phyloP scores from a whole-genome alignment of 2,888 invertebrate species.

The Tenodera sinensis region DNA sequence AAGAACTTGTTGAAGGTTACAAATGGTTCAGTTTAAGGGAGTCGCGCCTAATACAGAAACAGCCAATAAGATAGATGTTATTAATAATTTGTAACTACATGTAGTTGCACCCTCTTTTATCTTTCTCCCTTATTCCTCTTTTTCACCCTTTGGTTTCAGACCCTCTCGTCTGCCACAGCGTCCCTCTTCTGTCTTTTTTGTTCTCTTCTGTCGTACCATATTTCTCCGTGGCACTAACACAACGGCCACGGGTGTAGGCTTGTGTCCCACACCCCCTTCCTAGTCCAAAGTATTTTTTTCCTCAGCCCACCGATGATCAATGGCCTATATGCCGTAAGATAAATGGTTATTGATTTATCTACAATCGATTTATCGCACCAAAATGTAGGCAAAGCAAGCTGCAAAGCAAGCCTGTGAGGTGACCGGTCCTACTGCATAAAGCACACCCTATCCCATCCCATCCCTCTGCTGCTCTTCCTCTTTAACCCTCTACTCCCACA shows the following conservation, averaged over 20 bases:
- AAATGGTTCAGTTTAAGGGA: not conserved
- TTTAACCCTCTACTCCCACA: not conserved
- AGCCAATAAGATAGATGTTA: not conserved
- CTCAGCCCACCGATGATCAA: slow-evolving; percentile 4
- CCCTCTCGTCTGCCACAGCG: not conserved
- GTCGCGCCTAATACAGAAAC: not conserved
- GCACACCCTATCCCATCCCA: not conserved
- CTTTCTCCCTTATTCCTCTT: not conserved
- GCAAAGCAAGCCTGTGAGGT: slow-evolving; percentile 11
- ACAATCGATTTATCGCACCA: slow-evolving; percentile 18
- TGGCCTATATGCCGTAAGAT: slow-evolving; percentile 18
- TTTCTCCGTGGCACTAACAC: slow-evolving; percentile 22
- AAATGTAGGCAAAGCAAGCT: slow-evolving; percentile 12
- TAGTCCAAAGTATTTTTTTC: not conserved
- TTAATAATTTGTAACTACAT: not conserved
- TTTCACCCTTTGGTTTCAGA: not conserved
- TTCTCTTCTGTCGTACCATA: slow-evolving; percentile 12
- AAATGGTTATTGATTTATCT: slow-evolving; percentile 23
- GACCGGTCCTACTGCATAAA: slow-evolving; percentile 11
- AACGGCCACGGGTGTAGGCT: not conserved
- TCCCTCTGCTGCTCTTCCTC: not conserved
- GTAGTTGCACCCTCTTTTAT: not conserved
- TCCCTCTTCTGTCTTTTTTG: not conserved
- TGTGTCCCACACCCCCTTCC: not conserved
- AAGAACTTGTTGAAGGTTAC: too few species aligned